Conservation (phyloP, 2,113 vertebrate genomes). For the Anolis sagrei region DNA sequence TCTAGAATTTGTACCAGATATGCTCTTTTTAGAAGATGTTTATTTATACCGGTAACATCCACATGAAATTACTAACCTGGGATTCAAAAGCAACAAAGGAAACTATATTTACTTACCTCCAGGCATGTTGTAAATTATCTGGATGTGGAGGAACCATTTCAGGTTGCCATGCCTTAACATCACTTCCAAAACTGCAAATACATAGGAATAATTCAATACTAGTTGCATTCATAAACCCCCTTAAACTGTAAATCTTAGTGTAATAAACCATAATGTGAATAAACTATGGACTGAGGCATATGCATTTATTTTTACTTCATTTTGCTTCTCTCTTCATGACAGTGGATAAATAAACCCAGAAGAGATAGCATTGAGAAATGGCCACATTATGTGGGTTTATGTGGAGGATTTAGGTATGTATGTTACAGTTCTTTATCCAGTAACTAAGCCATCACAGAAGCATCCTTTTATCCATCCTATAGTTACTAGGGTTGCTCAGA, state of each 20-base stretch:
- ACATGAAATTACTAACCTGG: neutral
- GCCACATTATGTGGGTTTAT: no score
- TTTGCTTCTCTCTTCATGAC: neutral
- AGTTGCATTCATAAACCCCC: neutral
- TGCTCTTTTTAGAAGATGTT: no score
- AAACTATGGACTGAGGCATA: neutral
- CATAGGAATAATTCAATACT: neutral
- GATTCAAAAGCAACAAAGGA: no score
- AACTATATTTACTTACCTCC: slow-evolving; percentile 70
- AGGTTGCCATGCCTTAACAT: slow-evolving; percentile 74
- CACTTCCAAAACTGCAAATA: slow-evolving; percentile 77
- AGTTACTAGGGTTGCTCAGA: no score
- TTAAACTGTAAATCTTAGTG: neutral
- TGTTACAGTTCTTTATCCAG: no score
- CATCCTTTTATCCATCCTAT: no score
- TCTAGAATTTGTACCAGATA: no score
- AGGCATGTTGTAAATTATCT: slow-evolving; percentile 79
- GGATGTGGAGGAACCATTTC: slow-evolving; percentile 70
- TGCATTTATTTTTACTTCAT: neutral
- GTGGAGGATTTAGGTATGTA: no score
- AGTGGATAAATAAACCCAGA: neutral
- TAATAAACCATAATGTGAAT: neutral
- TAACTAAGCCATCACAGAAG: no score
- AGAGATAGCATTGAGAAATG: no score
- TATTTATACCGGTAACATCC: no score